A percentile compares a stretch with the other conserved stretches of the same genome.
Conservation (phyloP, 2,113 vertebrate species). For the Nycticryphes semicollaris region DNA sequence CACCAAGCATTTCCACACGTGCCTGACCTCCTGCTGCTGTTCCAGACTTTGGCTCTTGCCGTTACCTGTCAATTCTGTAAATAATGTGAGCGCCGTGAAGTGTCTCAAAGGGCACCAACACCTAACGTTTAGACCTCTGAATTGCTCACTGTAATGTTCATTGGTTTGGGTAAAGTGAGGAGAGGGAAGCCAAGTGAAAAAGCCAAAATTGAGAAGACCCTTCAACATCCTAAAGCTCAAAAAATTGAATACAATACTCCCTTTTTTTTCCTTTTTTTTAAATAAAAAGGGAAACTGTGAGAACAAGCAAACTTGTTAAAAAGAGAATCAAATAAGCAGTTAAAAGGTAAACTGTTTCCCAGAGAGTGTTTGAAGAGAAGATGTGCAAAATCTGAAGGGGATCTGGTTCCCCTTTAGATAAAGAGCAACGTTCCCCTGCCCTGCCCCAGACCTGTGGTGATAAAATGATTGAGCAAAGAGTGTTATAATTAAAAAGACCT, state of each 20-base stretch:
- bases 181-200: background rate
- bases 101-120: background rate
- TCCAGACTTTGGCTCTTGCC: background rate
- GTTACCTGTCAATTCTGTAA: background rate
- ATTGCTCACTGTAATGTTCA: background rate
- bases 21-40: background rate
- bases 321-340: background rate
- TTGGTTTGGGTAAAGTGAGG: background rate
- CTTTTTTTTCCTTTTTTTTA: background rate
- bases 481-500: background rate
- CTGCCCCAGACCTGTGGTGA: too few relatives aligned
- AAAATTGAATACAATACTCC: background rate
- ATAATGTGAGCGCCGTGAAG: background rate
- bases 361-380: background rate
- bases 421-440: accelerated
- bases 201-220: background rate
- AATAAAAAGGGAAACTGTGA: background rate
- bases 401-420: background rate
- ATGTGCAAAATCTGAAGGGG: background rate
- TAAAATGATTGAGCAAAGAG: background rate
- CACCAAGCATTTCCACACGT: background rate
- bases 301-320: background rate
- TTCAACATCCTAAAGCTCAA: background rate
- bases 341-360: background rate
- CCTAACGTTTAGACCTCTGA: background rate